Percentiles rank a stretch among this genome's conserved stretches.
Evolutionary conservation across 2,888 invertebrate species (phyloP).

Genomic region (Torymus texanus): DNA sequence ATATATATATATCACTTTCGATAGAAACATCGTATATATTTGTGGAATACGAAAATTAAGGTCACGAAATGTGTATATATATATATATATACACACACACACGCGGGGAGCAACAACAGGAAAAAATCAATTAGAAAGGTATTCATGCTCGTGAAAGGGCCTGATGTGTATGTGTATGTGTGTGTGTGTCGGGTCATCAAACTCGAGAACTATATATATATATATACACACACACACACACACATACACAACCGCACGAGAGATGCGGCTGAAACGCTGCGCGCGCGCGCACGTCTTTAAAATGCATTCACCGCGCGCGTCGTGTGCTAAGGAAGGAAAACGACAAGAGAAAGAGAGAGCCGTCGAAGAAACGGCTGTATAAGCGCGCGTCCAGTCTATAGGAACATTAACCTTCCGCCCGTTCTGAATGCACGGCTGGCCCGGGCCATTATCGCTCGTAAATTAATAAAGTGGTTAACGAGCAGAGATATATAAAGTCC

Average conservation of each 20-base stretch:
- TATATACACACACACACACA: no score
- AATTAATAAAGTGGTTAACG: conserved; percentile 71
- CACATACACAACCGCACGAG: no score
- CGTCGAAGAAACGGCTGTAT: no score
- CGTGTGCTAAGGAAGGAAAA: conserved; percentile 15
- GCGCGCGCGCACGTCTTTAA: conserved; percentile 41
- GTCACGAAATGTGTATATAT: no score
- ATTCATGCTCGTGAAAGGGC: not conserved
- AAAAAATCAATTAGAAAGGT: not conserved
- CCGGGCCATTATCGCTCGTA: conserved; percentile 66
- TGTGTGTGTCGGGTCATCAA: no score
- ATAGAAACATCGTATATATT: no score
- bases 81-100: no score
- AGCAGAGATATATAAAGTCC: conserved; percentile 62
- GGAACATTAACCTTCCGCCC: not conserved
- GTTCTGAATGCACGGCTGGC: conserved; percentile 27
- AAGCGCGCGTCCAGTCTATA: no score
- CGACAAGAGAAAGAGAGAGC: not conserved
- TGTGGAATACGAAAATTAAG: no score
- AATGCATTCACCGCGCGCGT: conserved; percentile 38
- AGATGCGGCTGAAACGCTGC: not conserved
- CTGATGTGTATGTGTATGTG: no score
- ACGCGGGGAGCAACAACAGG: not conserved
- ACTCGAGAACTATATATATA: no score
- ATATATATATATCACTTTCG: no score